Evolutionary conservation across 1,140 invertebrate species (phyloP), one percentile per base, ranked within the genome.

Genomic region (Asobara japonica): DNA sequence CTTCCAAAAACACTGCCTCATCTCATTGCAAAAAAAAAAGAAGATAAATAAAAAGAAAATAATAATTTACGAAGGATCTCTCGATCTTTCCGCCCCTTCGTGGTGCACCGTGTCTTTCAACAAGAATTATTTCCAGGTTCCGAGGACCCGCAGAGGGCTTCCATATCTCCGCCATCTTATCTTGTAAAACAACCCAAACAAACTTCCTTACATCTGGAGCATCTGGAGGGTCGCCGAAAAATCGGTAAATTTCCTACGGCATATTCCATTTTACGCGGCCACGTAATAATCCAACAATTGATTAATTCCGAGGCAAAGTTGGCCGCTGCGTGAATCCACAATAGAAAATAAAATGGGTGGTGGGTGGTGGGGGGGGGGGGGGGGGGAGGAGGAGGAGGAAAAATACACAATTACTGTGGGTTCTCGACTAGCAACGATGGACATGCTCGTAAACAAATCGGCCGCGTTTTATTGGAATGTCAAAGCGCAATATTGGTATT

Each of bases 401-500:
- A 56, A 56, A 25, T 20, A 18, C 25, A 56, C 25, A 27, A 45
- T 56, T 25, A 56, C 51, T 18, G 6, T 56, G 51, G 51, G 8
- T 1, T 56, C 51, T 56, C 51, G 11, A 56, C 51, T 56, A 27
- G 51, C 51, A 27, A 60, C 73, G 72, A 72, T 76, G 80, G 75
- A 84, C 82, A 83, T 80, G 83, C 84, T 85, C 86, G 85, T 87
- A 87, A 87, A 88, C 86, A 88, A 88, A 88, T 87, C 86, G 86
- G 81, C 81, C 84, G 84, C 84, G 82, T 84, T 88, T 87, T 86
- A 87, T 87, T 87, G 86, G 85, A 87, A 88, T 85, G 85, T 87
- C 84, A 85, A 86, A 87, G 84, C 84, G 81, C 82, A 84, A 84
- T 87, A 87, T 88, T 88, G 86, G 85, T 88, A 88, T 88, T 88